Conservation (phyloP, 2,888 invertebrate genomes). For the Sceliomorpha sp. region DNA sequence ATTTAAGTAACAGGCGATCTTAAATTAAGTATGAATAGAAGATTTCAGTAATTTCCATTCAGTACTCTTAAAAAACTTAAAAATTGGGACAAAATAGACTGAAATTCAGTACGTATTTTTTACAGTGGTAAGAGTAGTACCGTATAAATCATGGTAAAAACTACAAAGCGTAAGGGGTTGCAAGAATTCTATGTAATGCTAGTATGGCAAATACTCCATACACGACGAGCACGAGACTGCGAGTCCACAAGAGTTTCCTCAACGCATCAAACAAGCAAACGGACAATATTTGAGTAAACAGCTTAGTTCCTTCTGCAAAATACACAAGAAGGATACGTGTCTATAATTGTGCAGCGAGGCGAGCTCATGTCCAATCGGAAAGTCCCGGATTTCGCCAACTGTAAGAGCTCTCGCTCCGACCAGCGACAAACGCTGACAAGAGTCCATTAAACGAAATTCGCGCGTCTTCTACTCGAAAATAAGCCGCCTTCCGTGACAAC, state of each 20-base stretch:
- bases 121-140: too few relatives aligned
- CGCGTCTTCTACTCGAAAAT: neutral
- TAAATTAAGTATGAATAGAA: too few relatives aligned
- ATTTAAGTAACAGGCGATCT: too few relatives aligned
- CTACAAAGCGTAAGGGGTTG: too few relatives aligned
- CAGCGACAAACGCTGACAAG: slow-evolving; percentile 4
- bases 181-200: too few relatives aligned
- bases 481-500: neutral
- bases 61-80: too few relatives aligned
- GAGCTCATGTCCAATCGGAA: slow-evolving; percentile 43
- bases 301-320: slow-evolving; percentile 47
- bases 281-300: slow-evolving; percentile 53
- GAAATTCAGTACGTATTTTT: too few relatives aligned
- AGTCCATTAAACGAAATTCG: slow-evolving; percentile 31
- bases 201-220: too few relatives aligned
- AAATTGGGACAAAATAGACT: too few relatives aligned
- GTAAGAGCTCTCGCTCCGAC: neutral
- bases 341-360: slow-evolving; percentile 50
- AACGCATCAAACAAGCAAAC: slow-evolving; percentile 50
- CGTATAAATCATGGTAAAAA: too few relatives aligned
- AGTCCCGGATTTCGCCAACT: slow-evolving; percentile 24
- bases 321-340: slow-evolving; percentile 47
- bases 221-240: too few relatives aligned
- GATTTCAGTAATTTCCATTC: too few relatives aligned
- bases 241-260: slow-evolving; percentile 13